Evolutionary conservation across 2,113 vertebrate species (phyloP), one percentile per base, ranked within the genome.

Genomic region (Datnioides undecimradiatus): DNA sequence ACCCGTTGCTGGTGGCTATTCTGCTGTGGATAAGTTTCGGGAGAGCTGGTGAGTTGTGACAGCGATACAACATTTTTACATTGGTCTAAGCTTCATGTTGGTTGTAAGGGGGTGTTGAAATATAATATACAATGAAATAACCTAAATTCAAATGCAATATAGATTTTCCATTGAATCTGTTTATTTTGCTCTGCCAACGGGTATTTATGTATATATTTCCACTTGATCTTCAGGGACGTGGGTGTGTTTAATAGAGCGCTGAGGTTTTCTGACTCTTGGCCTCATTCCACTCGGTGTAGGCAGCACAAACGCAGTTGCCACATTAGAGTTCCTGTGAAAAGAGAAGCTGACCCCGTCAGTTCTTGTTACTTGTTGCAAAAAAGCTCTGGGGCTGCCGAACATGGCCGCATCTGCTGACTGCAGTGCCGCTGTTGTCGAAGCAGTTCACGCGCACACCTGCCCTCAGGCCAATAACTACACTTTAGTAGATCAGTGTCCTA

Each of bases 1-100:
- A 64, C 54, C 36, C 19, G n/a, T 14, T 91, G 1, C 68, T 90
- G 54, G 36, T 79, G 48, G 76, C 73, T 1, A 5, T 94, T 40
- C 77, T 73, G 60, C 60, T 95, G 16, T 94, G 87, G 88, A 87
- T 94, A 87, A 86, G 70, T 57, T 92, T 94, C 23, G 93, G 91
- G 46, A 86, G 54, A 46, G 92, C 70, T 13, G 93, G 95, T 95
- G 69, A 94, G 95, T 90, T 23, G 4, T 19, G 14, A 64, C 13
- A 14, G n/a, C 16, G 31, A 40, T 23, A 5, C 7, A 21, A 27
- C 8, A 9, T 62, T 31, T 38, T 33, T 33, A 6, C 1, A 5
- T 7, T 17, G 4, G 19, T 58, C 2, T 21, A 3, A n/a, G n/a
- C n/a, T n/a, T n/a, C n/a, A n/a, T n/a, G n/a, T n/a, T n/a, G 33